Conservation (phyloP, 2,888 invertebrate genomes). For the Lycophotia porphyrea region DNA sequence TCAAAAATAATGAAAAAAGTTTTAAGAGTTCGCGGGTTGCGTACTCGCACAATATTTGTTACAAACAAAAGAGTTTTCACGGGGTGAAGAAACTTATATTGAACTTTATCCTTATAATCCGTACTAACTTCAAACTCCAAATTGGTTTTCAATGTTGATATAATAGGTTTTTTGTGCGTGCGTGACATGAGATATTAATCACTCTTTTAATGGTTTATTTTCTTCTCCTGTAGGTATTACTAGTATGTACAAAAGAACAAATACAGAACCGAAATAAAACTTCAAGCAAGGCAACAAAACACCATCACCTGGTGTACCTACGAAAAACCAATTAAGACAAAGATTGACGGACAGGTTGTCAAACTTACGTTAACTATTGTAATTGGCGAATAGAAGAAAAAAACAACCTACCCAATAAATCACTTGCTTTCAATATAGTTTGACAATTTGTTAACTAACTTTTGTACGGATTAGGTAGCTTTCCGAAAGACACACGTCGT, state of each 20-base stretch:
- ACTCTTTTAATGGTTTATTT: constrained; percentile 4
- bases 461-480: neutral
- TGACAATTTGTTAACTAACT: neutral
- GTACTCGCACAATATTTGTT: constrained; percentile 40
- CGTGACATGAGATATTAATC: constrained; percentile 11
- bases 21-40: constrained; percentile 32
- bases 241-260: neutral
- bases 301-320: neutral
- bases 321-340: neutral
- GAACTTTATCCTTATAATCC: constrained; percentile 45
- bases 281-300: neutral
- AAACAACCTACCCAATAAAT: neutral
- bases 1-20: constrained; percentile 61
- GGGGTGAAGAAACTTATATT: constrained; percentile 40
- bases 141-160: constrained; percentile 43
- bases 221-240: neutral
- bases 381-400: neutral
- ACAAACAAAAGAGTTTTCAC: constrained; percentile 45
- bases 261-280: neutral
- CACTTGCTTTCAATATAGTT: neutral
- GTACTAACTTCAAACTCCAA: constrained; percentile 24
- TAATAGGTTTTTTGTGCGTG: constrained; percentile 8
- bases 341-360: neutral
- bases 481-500: neutral
- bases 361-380: neutral